Percentiles rank a stretch among this genome's conserved stretches.
These are phyloP conservation scores for Cerceris ruficornis DNA, from an alignment of 2,888 invertebrate species.

Conservation along the genomic window DNA sequence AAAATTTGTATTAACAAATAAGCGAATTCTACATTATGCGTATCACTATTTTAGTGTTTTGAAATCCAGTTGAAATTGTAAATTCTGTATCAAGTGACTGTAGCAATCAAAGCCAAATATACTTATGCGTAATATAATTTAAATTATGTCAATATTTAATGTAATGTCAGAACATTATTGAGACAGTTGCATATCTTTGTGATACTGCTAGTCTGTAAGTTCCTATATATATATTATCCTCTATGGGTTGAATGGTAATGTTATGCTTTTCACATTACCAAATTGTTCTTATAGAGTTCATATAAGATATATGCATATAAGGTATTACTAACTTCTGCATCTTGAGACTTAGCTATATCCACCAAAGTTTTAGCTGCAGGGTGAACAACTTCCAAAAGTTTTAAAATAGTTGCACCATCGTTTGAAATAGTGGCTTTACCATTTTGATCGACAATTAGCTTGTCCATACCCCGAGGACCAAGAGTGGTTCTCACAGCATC, in stretches of 20 bases:
- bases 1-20: no score
- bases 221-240: slow-evolving; percentile 67
- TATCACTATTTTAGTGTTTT: no score
- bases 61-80: no score
- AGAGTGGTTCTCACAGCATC: slow-evolving; percentile 98
- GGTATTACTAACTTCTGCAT: slow-evolving; percentile 90
- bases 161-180: slow-evolving; percentile 72
- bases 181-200: slow-evolving; percentile 68
- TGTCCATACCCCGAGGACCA: slow-evolving; percentile 99
- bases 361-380: slow-evolving; percentile 99
- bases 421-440: slow-evolving; percentile 99
- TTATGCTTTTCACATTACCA: slow-evolving; percentile 8
- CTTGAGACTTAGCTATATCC: slow-evolving; percentile 99
- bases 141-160: background rate
- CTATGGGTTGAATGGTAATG: slow-evolving; percentile 42
- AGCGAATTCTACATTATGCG: no score
- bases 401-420: slow-evolving; percentile 99
- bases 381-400: slow-evolving; percentile 98
- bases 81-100: background rate
- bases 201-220: slow-evolving; percentile 72
- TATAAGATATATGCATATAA: background rate
- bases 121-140: background rate
- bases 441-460: slow-evolving; percentile 94
- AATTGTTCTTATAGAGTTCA: slow-evolving; percentile 35
- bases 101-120: background rate